Evolutionary conservation across 2,888 invertebrate genomes (phyloP).

Genomic region (Acrocyrtus sp.): DNA sequence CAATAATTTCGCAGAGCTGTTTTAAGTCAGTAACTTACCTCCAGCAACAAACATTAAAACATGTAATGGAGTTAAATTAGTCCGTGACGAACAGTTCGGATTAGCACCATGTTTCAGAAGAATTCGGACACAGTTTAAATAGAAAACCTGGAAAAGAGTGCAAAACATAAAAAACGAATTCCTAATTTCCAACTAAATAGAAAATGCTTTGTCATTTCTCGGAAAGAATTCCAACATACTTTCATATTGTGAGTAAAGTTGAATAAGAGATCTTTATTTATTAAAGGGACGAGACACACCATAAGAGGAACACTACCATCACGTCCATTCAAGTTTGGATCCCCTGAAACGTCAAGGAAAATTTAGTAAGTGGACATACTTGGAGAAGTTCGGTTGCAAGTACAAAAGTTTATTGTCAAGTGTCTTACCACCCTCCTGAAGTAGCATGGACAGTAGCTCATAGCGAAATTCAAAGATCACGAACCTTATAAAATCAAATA

Average conservation of each 20-base stretch:
- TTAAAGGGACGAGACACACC: slow-evolving; percentile 78
- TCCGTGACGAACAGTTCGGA: slow-evolving; percentile 77
- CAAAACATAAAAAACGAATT: too few relatives aligned
- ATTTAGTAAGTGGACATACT: neutral
- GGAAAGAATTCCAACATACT: slow-evolving; percentile 66
- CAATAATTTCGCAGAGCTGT: too few relatives aligned
- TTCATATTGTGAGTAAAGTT: slow-evolving; percentile 80
- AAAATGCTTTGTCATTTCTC: neutral
- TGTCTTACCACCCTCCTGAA: slow-evolving; percentile 71
- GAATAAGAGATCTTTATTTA: slow-evolving; percentile 79
- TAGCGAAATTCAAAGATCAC: slow-evolving; percentile 77
- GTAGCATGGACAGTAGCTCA: slow-evolving; percentile 71
- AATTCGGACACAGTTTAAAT: slow-evolving; percentile 76
- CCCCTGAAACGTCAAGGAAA: too few relatives aligned
- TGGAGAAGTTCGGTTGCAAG: neutral
- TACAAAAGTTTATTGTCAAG: neutral
- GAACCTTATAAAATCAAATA: slow-evolving; percentile 67
- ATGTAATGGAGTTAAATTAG: slow-evolving; percentile 76
- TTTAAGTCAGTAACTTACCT: too few relatives aligned
- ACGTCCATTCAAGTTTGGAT: slow-evolving; percentile 68
- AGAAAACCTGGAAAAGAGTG: slow-evolving; percentile 72
- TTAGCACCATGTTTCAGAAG: slow-evolving; percentile 78
- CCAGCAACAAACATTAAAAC: slow-evolving; percentile 78
- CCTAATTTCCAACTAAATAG: too few relatives aligned
- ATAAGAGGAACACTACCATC: slow-evolving; percentile 80